Base-by-base conservation (phyloP, 2,797 vertebrate species). In the Bradypodion pumilum region DNA sequence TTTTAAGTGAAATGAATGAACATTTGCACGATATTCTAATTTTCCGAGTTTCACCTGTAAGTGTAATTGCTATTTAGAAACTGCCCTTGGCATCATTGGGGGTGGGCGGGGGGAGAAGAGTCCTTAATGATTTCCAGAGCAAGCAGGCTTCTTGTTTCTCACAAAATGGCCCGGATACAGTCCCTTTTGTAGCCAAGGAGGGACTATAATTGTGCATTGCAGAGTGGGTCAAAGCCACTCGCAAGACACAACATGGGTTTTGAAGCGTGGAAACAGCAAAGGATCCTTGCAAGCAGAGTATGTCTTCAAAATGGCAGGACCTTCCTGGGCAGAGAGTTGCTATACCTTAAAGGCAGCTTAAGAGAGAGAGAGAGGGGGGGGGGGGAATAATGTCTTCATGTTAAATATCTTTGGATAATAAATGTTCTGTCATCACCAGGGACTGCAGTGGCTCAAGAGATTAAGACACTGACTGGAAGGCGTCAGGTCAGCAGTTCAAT, bases 121-220 rank as follows among this genome's bases (percentile, higher is more conserved):
- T 7, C 2, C 0, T 25, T 27, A 12, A 44, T 5, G 10, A 1
- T 27, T 85, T 27, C 9, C 13, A 42, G 23, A 44, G 32, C 25
- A 84, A 52, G 0, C 1, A 40, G 82, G 5, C 19, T 1, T 0
- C 0, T 52, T 37, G 56, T 85, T 86, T 76, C 7, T 23, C 0
- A 0, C 8, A 0, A 21, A 12, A 65, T 5, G 1, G 0, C 0
- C 44, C 19, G 0, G 2, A 2, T 72, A 49, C 32, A n/a, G n/a
- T n/a, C n/a, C n/a, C n/a, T n/a, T n/a, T n/a, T n/a, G 10, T 56
- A 56, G 65, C 68, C 27, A 6, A 63, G 0, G 0, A 62, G 42
- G 42, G 56, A 72, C 78, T 1, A 0, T 1, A 2, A 56, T 78
- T 12, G 0, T 46, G 9, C 29, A 68, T 0, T 10, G 0, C 40